These are phyloP conservation scores for Theristicus caerulescens DNA, from an alignment of 2,113 vertebrate genomes.

Conservation along the genomic window DNA sequence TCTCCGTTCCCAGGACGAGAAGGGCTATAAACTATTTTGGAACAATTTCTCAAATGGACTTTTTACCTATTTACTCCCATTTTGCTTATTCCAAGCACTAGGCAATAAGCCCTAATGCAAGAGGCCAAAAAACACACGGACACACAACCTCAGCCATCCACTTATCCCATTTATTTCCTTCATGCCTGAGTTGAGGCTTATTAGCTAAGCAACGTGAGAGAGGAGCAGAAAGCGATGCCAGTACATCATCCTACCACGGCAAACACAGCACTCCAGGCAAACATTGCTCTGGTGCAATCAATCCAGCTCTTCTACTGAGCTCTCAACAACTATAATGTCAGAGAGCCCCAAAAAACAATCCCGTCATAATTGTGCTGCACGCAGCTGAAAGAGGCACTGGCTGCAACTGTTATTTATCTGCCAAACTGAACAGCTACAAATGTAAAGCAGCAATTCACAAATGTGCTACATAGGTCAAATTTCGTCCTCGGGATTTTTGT, in stretches of 20 bases:
- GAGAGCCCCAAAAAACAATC: neutral
- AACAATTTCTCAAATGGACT: neutral
- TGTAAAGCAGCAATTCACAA: neutral
- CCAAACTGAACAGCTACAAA: neutral
- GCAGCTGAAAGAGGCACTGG: neutral
- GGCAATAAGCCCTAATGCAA: neutral
- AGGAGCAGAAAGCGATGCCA: neutral
- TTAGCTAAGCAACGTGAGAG: neutral
- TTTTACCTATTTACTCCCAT: neutral
- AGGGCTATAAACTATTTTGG: neutral
- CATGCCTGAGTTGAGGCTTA: neutral
- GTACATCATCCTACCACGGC: neutral
- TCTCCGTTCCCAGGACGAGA: neutral
- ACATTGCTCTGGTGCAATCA: neutral
- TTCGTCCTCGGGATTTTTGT: neutral
- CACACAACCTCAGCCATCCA: neutral
- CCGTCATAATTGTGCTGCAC: fast-evolving
- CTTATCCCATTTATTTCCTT: neutral
- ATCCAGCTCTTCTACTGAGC: neutral
- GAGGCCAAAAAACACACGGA: neutral
- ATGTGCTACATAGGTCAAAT: neutral
- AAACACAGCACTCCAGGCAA: neutral
- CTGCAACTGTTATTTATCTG: neutral
- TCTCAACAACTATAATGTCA: neutral
- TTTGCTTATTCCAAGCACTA: neutral